phyloP scores from a whole-genome alignment of 2,888 invertebrate species.

The Drosophila paramelanica region DNA sequence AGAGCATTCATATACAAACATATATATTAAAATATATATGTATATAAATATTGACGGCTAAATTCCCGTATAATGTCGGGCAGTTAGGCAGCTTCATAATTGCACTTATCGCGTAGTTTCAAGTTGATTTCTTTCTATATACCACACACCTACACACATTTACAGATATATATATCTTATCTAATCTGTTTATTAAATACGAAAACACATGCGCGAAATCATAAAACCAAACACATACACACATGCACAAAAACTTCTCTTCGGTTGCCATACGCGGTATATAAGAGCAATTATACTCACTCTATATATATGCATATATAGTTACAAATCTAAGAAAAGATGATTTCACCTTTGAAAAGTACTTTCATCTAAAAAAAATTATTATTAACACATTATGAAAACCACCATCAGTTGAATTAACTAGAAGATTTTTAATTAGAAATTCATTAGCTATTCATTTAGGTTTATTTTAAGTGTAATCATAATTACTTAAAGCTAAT shows the following conservation, averaged over 20 bases:
- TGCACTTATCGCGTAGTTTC: conserved; percentile 58
- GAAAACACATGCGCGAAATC: conserved; percentile 64
- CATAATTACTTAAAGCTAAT: neutral
- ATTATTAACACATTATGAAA: neutral
- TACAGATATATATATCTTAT: conserved; percentile 52
- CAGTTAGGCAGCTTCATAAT: conserved; percentile 43
- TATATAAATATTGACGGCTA: conserved; percentile 4
- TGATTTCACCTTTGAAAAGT: neutral
- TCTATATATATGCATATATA: neutral
- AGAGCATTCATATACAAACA: conserved; percentile 11
- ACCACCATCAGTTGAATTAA: no score
- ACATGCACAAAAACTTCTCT: conserved; percentile 23
- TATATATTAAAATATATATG: conserved; percentile 16
- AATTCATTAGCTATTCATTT: neutral
- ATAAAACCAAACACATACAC: conserved; percentile 57
- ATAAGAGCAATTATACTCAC: conserved; percentile 4
- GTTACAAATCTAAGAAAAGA: neutral
- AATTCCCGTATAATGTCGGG: conserved; percentile 14
- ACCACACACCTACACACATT: conserved; percentile 17
- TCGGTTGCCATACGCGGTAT: conserved; percentile 50
- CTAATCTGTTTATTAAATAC: conserved; percentile 75
- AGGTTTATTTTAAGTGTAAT: no score
- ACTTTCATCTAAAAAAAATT: conserved; percentile 7
- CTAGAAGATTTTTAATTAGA: neutral
- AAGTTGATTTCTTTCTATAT: conserved; percentile 58